These are phyloP conservation scores for Petrolisthes manimaculis DNA, from an alignment of 2,888 invertebrate species.

Conservation along the genomic window DNA sequence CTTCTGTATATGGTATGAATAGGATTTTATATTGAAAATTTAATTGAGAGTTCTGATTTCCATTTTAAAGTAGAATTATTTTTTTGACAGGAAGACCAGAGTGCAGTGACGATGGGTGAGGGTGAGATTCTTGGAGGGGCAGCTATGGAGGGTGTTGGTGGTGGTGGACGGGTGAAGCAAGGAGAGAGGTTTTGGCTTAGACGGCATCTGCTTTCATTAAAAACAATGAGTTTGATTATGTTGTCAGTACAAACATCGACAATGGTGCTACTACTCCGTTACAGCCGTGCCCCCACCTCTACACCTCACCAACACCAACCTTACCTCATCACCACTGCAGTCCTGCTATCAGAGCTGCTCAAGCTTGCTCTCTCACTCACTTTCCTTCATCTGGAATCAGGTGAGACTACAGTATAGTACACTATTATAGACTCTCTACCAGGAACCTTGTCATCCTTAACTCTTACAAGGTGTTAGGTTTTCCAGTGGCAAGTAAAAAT, in stretches of 20 bases:
- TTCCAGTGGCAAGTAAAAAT: no score
- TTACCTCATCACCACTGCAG: slow-evolving; percentile 63
- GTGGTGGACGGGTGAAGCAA: background rate
- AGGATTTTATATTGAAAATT: no score
- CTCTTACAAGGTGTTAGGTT: no score
- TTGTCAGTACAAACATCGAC: slow-evolving; percentile 68
- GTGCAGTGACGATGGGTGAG: slow-evolving; percentile 13
- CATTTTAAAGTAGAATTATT: no score
- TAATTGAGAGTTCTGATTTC: no score
- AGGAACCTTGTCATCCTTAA: no score
- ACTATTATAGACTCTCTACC: background rate
- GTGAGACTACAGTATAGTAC: slow-evolving; percentile 25
- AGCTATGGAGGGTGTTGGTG: background rate
- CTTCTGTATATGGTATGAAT: no score
- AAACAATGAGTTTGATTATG: slow-evolving; percentile 67
- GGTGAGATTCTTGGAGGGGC: background rate
- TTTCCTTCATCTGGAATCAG: slow-evolving; percentile 56
- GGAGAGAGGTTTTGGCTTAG: slow-evolving; percentile 22
- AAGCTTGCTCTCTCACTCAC: slow-evolving; percentile 50
- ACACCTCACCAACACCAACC: slow-evolving; percentile 11
- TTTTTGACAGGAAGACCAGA: no score
- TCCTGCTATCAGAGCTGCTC: slow-evolving; percentile 53
- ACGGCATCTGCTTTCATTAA: slow-evolving; percentile 52
- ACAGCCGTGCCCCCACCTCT: slow-evolving; percentile 65
- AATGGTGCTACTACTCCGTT: slow-evolving; percentile 67